A percentile compares a stretch with the other conserved stretches of the same genome.
Evolutionary conservation across 2,888 invertebrate species (phyloP).

Genomic region (Drosophila pegasa): DNA sequence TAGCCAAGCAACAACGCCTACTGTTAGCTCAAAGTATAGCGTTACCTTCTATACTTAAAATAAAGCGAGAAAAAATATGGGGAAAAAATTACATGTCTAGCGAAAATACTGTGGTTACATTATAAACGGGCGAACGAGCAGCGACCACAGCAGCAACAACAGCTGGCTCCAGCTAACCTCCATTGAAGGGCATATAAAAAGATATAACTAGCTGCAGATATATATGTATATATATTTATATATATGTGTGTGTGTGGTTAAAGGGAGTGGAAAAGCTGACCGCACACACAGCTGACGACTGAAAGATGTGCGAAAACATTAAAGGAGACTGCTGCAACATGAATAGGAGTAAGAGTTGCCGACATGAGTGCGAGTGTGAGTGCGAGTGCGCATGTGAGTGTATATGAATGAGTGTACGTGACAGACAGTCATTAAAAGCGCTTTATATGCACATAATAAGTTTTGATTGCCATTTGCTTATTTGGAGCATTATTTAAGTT

Average conservation of each 20-base stretch:
- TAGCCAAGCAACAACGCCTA: constrained; percentile 49
- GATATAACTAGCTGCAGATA: constrained; percentile 17
- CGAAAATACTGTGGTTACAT: constrained; percentile 65
- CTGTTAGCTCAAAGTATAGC: constrained; percentile 60
- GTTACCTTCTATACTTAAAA: constrained; percentile 53
- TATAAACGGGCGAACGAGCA: constrained; percentile 75
- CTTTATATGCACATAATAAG: constrained; percentile 66
- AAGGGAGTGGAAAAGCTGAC: constrained; percentile 47
- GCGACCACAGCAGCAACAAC: constrained; percentile 49
- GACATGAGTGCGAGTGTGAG: background rate
- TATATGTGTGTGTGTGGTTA: background rate
- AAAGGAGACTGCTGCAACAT: constrained; percentile 29
- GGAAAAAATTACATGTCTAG: constrained; percentile 61
- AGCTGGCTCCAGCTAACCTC: constrained; percentile 56
- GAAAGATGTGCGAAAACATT: constrained; percentile 9
- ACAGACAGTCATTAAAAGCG: constrained; percentile 55
- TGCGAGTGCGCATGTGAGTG: background rate
- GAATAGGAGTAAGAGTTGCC: background rate
- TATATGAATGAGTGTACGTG: constrained; percentile 29
- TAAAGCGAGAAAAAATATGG: constrained; percentile 14
- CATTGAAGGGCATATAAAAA: constrained; percentile 64
- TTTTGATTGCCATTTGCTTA: constrained; percentile 74
- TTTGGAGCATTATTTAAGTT: constrained; percentile 77
- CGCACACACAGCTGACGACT: constrained; percentile 33
- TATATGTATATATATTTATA: constrained; percentile 1